Evolutionary conservation across 2,797 vertebrate species (phyloP).

Genomic region (Peromyscus nudipes): DNA sequence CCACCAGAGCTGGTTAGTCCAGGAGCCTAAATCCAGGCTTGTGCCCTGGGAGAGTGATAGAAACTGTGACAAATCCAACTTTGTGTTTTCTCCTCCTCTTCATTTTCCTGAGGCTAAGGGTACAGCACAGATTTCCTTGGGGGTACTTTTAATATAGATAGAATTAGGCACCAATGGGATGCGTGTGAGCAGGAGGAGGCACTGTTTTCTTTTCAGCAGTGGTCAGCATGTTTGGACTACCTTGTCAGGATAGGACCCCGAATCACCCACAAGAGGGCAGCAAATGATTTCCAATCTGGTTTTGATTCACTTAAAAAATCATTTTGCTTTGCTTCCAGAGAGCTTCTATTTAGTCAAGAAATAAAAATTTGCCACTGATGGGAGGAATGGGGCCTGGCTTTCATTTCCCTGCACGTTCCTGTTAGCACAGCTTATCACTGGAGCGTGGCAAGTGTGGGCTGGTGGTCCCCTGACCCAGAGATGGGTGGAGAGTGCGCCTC

Average conservation of each 20-base stretch:
- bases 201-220: neutral
- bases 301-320: slow-evolving; percentile 78
- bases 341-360: slow-evolving; percentile 86
- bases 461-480: slow-evolving; percentile 59
- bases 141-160: neutral
- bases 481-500: neutral
- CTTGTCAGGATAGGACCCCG: slow-evolving; percentile 32
- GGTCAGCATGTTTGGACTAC: neutral
- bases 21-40: neutral
- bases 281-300: slow-evolving; percentile 85
- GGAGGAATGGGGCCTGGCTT: slow-evolving; percentile 84
- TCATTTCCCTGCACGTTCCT: slow-evolving; percentile 83
- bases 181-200: neutral
- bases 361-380: slow-evolving; percentile 86
- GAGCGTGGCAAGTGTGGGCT: slow-evolving; percentile 60
- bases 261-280: slow-evolving; percentile 89
- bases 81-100: neutral
- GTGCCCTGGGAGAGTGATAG: neutral
- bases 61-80: neutral
- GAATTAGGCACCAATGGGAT: neutral
- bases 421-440: slow-evolving; percentile 82
- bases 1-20: neutral
- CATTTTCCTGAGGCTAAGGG: neutral
- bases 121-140: neutral
- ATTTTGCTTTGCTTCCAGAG: slow-evolving; percentile 80